phyloP scores from a whole-genome alignment of 2,797 vertebrate species.

The Anolis apletophallus region DNA sequence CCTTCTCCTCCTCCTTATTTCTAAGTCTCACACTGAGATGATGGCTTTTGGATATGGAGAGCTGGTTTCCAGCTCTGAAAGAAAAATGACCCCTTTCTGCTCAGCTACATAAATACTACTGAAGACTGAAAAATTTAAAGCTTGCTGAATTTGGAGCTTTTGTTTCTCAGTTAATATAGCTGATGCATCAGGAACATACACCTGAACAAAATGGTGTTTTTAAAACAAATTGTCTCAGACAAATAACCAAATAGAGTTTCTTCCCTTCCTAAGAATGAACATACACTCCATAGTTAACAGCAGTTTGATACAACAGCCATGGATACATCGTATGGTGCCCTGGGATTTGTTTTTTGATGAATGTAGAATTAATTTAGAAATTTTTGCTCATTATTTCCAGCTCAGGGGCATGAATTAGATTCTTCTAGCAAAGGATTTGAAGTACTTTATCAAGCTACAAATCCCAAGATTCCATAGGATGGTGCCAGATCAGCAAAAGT shows the following conservation, averaged over 20 bases:
- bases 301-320: no score
- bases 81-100: slow-evolving; percentile 1
- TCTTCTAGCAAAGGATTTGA: no score
- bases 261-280: no score
- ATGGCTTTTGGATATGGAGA: slow-evolving; percentile 17
- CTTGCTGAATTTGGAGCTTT: neutral
- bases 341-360: no score
- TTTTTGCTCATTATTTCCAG: no score
- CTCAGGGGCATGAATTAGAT: no score
- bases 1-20: slow-evolving; percentile 5
- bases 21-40: neutral
- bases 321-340: no score
- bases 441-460: no score
- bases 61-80: slow-evolving; percentile 5
- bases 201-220: neutral
- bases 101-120: slow-evolving; percentile 15
- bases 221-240: neutral
- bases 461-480: no score
- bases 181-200: neutral
- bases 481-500: no score
- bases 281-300: no score
- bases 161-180: neutral
- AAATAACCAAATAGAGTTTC: neutral
- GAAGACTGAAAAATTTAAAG: slow-evolving; percentile 6
- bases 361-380: no score